Evolutionary conservation across 2,797 vertebrate genomes (phyloP).

Genomic region (Cynopterus sphinx): DNA sequence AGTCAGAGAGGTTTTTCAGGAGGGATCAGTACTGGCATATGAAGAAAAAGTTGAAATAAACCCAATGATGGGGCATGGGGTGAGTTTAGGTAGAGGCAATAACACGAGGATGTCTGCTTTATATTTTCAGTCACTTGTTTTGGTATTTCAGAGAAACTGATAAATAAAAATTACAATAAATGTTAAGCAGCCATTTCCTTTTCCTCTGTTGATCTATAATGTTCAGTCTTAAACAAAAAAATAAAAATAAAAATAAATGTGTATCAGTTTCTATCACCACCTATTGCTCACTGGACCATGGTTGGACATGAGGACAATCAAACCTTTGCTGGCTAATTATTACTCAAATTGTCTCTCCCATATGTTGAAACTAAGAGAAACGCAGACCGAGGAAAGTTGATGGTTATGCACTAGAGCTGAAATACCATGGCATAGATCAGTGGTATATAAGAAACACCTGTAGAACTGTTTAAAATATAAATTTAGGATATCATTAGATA

Average conservation of each 20-base stretch:
- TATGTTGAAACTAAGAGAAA: neutral
- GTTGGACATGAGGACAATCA: neutral
- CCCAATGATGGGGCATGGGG: too few relatives aligned
- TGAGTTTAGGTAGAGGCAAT: neutral
- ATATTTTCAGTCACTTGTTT: neutral
- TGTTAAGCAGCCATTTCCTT: neutral
- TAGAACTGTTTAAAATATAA: neutral
- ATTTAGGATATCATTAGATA: neutral
- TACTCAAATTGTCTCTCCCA: neutral
- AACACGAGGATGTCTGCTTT: neutral
- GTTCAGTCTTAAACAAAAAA: neutral
- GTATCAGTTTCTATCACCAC: neutral
- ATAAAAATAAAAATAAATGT: neutral
- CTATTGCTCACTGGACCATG: neutral
- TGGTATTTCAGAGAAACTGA: neutral
- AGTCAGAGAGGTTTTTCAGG: neutral
- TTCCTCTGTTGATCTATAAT: neutral
- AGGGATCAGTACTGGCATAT: neutral
- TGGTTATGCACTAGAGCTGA: neutral
- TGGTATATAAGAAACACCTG: neutral
- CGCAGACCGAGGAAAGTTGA: neutral
- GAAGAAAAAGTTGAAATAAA: neutral
- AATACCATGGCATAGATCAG: neutral
- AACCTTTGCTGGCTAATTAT: neutral
- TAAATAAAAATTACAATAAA: neutral